These are phyloP conservation scores for Hylomyscus alleni DNA, from an alignment of 2,797 vertebrate species.

Conservation along the genomic window DNA sequence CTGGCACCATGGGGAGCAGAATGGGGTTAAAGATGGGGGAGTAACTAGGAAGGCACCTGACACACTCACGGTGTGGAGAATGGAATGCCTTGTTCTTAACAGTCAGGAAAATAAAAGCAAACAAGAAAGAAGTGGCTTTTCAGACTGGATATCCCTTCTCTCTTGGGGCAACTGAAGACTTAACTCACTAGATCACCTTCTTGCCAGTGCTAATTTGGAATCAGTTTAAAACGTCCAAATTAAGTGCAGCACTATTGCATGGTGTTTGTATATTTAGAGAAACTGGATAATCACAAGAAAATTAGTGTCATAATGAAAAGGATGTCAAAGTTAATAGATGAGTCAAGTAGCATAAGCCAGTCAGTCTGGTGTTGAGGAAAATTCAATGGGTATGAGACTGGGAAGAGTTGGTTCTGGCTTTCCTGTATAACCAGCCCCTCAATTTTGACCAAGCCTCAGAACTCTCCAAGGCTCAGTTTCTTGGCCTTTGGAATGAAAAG, in stretches of 20 bases:
- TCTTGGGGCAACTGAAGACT: background rate
- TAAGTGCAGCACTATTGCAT: background rate
- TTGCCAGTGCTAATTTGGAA: slow-evolving; percentile 37
- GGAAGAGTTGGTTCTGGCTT: background rate
- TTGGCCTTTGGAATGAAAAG: slow-evolving; percentile 71
- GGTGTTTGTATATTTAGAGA: slow-evolving; percentile 2
- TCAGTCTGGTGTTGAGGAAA: slow-evolving; percentile 13
- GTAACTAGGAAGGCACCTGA: background rate
- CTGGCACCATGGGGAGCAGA: background rate
- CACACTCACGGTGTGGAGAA: background rate
- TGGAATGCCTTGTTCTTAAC: too few relatives aligned
- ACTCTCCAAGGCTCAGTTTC: slow-evolving; percentile 51
- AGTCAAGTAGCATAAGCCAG: background rate
- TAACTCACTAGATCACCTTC: slow-evolving; percentile 1
- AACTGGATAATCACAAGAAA: slow-evolving; percentile 24
- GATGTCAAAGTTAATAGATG: slow-evolving; percentile 48
- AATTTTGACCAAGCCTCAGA: slow-evolving; percentile 52
- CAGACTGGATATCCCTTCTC: background rate
- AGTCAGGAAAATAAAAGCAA: background rate
- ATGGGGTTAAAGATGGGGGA: too few relatives aligned
- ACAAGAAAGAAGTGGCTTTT: background rate
- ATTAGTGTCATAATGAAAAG: slow-evolving; percentile 1
- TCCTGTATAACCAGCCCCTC: background rate
- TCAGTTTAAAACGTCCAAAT: slow-evolving; percentile 49
- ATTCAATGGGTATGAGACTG: background rate